Percentiles rank a stretch among this genome's conserved stretches.
Conservation (phyloP, 2,113 vertebrate genomes). For the Thamnaconus septentrionalis region DNA sequence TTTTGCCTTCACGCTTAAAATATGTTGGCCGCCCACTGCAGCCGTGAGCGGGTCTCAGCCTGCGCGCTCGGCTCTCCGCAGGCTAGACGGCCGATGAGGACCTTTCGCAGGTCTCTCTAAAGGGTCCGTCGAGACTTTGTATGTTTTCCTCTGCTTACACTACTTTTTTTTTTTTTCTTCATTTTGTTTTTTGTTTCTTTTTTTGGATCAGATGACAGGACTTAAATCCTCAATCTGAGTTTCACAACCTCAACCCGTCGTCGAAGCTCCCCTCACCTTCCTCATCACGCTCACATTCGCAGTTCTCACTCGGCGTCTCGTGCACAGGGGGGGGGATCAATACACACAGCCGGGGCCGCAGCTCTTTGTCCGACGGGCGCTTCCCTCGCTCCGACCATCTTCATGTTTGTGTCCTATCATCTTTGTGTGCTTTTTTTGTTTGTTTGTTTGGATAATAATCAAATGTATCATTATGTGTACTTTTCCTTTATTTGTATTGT, state of each 20-base stretch:
- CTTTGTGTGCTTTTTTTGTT: conserved; percentile 19
- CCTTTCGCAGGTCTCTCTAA: neutral
- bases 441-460: conserved; percentile 5
- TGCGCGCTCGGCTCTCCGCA: neutral
- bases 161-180: too few species aligned
- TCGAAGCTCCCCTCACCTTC: neutral
- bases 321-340: neutral
- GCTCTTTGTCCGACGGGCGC: conserved; percentile 6
- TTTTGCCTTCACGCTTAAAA: conserved; percentile 21
- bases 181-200: neutral
- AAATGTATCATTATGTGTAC: conserved; percentile 33
- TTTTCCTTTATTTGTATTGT: conserved; percentile 18
- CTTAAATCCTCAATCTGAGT: neutral
- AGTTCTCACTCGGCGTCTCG: neutral
- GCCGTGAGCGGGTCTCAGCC: conserved; percentile 1
- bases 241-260: conserved; percentile 4
- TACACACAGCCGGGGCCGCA: conserved; percentile 2
- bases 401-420: conserved; percentile 37
- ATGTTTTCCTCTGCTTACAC: too few species aligned
- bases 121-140: neutral
- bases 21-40: conserved; percentile 2
- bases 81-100: too few species aligned
- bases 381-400: conserved; percentile 16
- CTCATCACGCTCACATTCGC: neutral
- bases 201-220: neutral